Evolutionary conservation across 1,140 invertebrate species (phyloP), one percentile per base, ranked within the genome.

Genomic region (Hypsibius dujardini): DNA sequence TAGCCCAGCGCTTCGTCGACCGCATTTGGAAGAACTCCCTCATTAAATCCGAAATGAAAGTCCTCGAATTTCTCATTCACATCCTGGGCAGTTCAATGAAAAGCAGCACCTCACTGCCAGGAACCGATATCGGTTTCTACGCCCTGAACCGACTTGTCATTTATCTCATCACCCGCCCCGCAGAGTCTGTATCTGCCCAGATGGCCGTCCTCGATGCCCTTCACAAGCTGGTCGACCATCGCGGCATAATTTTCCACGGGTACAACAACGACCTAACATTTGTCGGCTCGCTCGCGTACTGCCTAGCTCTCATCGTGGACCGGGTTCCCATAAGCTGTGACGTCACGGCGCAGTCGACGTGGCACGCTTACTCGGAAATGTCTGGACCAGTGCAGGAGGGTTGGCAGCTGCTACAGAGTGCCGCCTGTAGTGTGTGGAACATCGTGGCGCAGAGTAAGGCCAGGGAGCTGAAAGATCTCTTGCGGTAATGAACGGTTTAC

Each of bases 61-160:
- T 75, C 79, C 78, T 80, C 76, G 79, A 76, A 50, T 74, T 74
- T 69, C 73, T 78, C 71, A 46, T 79, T 3, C 76, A 78, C 70
- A 3, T 42, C 7, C 42, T 67, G 62, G 45, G 7, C 62, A 42
- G 7, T 42, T 7, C 7, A 7, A 42, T 67, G 7, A 7, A 42
- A 42, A 42, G 3, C 7, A 3, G 12, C 62, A 7, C 7, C 62
- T 42, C 42, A 3, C 62, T 7, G 7, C 3, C 42, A 3, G 7
- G 7, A 42, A 28, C 67, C 12, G 78, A 78, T 46, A 62, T 71
- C 46, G 72, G 78, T 28, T 72, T 76, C 78, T 90, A 90, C 76
- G 95, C 91, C 74, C 80, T 98, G 3, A 98, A 98, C 80, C 84
- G 95, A 75, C 90, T 88, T 1, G 91, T 96, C 74, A 81, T 99